phyloP scores from a whole-genome alignment of 2,888 invertebrate species.

The Falcaria lacertinaria region DNA sequence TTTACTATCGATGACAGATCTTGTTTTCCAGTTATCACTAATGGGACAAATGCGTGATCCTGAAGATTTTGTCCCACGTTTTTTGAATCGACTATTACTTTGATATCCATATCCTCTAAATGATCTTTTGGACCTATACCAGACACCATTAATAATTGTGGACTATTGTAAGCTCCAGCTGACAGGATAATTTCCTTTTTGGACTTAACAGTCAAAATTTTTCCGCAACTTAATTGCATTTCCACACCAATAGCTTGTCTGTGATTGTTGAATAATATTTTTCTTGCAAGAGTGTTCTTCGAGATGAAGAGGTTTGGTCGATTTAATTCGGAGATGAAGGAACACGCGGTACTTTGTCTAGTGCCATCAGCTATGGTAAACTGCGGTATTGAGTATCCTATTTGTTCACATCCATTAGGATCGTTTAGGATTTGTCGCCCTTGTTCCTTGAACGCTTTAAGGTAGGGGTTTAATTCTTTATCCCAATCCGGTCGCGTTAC shows the following conservation, averaged over 20 bases:
- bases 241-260: background rate
- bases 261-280: background rate
- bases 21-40: background rate
- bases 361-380: background rate
- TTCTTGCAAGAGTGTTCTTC: background rate
- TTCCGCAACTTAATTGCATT: background rate
- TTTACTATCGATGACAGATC: background rate
- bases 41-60: background rate
- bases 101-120: background rate
- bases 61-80: background rate
- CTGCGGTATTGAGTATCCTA: background rate
- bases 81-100: background rate
- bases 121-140: background rate
- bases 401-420: background rate
- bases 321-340: background rate
- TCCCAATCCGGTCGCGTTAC: conserved; percentile 41
- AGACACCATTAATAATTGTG: conserved; percentile 1
- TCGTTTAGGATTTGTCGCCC: background rate
- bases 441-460: conserved; percentile 20
- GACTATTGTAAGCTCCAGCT: conserved; percentile 1
- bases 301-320: background rate
- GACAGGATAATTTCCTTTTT: background rate
- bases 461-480: conserved; percentile 47
- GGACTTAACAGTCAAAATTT: background rate
- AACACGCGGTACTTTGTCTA: background rate